Evolutionary conservation across 2,888 invertebrate species (phyloP), one percentile per base, ranked within the genome.

Genomic region (Parelbella ahira): DNA sequence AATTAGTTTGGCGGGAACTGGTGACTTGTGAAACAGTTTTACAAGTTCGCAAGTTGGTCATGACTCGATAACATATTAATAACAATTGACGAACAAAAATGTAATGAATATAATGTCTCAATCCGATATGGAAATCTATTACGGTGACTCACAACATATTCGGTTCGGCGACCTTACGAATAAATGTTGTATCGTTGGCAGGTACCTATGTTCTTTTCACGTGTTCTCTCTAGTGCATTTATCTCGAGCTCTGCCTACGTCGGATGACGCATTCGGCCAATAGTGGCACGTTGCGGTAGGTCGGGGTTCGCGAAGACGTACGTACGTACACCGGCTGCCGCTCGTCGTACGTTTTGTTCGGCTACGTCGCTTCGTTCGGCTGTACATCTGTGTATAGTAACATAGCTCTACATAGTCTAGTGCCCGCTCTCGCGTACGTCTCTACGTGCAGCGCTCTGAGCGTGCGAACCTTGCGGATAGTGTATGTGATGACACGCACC

Each of bases 281-380:
- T 49, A 64, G 67, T 60, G 63, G 60, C 61, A 58, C 50, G 65
- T 71, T 83, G 77, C 49, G 75, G 75, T 71, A 82, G 84, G 84
- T 84, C 84, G 81, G 83, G 73, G 67, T 56, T 74, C 68, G 80
- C 77, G 58, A 74, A 68, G 36, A 30, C 36, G 29, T 7, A 36
- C 43, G 36, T 10, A 21, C 28, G 34, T 15, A 15, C 15, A 15
- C 4, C 15, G 15, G n/a, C n/a, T n/a, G n/a, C n/a, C 15, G 15
- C 15, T 15, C n/a, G n/a, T 15, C 11, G 6, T 3, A 7, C 37
- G 29, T 15, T 12, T 28, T 20, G 13, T 9, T 9, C 27, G 19
- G 4, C 8, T 18, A 11, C 38, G 15, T 11, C 20, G 25, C 25
- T 25, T 13, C n/a, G 6, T 33, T 12, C 2, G 11, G 9, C 12